phyloP scores from a whole-genome alignment of 2,797 vertebrate genomes.

The Philypnodon macrostomus region DNA sequence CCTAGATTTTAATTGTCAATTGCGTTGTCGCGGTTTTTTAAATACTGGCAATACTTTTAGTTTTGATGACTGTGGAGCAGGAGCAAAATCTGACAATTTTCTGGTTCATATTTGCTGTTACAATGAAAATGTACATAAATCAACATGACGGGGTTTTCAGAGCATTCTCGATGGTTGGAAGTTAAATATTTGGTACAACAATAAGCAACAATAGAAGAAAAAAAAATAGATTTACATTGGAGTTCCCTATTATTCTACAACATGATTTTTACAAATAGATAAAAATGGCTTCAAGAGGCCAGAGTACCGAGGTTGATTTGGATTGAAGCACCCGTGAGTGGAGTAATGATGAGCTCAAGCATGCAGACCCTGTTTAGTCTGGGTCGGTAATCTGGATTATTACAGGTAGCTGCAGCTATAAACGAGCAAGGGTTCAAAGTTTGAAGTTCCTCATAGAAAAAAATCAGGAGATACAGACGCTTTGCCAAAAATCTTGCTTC shows the following conservation, averaged over 20 bases:
- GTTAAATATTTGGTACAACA: slow-evolving; percentile 62
- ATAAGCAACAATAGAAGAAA: slow-evolving; percentile 29
- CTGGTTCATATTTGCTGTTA: slow-evolving; percentile 3
- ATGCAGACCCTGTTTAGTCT: slow-evolving; percentile 30
- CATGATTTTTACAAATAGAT: slow-evolving; percentile 54
- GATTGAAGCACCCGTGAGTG: slow-evolving; percentile 63
- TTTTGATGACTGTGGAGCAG: no score
- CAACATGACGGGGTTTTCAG: neutral
- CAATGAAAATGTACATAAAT: neutral
- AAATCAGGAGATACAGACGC: slow-evolving; percentile 14
- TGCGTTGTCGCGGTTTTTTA: no score
- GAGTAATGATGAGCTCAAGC: slow-evolving; percentile 30
- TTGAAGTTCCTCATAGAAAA: slow-evolving; percentile 10
- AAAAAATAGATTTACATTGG: slow-evolving; percentile 41
- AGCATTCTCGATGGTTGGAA: slow-evolving; percentile 22
- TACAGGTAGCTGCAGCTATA: slow-evolving; percentile 7
- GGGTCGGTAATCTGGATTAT: neutral
- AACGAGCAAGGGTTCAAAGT: slow-evolving; percentile 7
- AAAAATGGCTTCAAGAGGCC: slow-evolving; percentile 58
- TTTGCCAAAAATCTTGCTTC: slow-evolving; percentile 5
- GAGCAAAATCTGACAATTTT: no score
- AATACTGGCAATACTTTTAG: no score
- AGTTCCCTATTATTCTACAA: slow-evolving; percentile 36
- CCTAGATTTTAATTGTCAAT: no score
- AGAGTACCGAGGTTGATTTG: slow-evolving; percentile 64